A percentile compares a stretch with the other conserved stretches of the same genome.
phyloP scores from a whole-genome alignment of 2,797 vertebrate genomes.

The Mico argentatus region DNA sequence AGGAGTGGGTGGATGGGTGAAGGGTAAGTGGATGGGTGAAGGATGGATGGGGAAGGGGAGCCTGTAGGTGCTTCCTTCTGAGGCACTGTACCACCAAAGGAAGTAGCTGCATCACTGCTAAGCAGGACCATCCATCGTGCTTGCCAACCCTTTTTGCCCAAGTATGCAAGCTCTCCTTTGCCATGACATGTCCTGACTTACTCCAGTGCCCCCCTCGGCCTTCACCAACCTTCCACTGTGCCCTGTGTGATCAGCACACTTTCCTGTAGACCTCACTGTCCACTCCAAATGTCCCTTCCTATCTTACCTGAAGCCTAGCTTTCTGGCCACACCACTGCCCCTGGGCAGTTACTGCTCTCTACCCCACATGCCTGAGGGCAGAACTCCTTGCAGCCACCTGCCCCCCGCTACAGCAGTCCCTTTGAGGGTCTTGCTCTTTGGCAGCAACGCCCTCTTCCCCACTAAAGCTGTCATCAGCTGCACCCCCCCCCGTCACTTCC shows the following conservation, averaged over 20 bases:
- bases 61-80: neutral
- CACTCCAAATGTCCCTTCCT: neutral
- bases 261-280: neutral
- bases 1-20: neutral
- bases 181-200: neutral
- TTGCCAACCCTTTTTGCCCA: neutral
- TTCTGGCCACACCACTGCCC: neutral
- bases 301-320: neutral
- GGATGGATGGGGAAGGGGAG: neutral
- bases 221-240: neutral
- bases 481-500: conserved; percentile 45
- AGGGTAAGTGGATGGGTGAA: neutral
- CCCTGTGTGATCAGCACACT: neutral
- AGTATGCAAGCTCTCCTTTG: neutral
- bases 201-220: neutral
- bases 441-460: neutral
- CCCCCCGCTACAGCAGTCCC: neutral
- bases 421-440: neutral
- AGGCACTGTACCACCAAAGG: neutral
- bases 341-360: neutral
- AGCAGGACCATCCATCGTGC: neutral
- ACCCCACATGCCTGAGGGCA: neutral
- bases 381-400: neutral
- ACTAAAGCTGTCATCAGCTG: conserved; percentile 60
- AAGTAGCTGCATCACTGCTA: neutral